Base-by-base conservation (phyloP, 2,888 invertebrate species). In the Allygus modestus region DNA sequence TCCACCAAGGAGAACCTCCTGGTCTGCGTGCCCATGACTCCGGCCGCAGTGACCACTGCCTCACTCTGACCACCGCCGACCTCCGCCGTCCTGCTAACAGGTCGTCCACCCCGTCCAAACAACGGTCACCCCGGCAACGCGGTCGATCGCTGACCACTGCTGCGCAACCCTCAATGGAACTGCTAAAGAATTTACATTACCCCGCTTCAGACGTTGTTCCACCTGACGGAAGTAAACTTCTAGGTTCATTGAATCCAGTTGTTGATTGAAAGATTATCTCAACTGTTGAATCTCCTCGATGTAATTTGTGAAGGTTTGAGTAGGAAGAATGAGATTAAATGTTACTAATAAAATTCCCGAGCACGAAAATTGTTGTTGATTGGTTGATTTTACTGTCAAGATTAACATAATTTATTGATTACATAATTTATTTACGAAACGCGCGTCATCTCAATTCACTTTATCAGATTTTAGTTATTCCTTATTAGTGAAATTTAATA, bases 1-100 rank as follows among this genome's bases (percentile, higher is more conserved):
- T 98, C 97, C 89, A 97, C 92, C 90, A 97, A 92, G 87, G 96
- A 94, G 86, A 90, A 69, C 11, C 86, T 82, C 54, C 86, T 84
- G 37, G 85, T 77, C 51, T 85, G 82, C 31, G 85, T 82, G 69
- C 82, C 84, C 85, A 84, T 85, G 37, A 12, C 77, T 43, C 58
- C 26, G 12, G 65, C 28, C 12, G 65, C 20, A n/a, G 7, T 77
- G 77, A 12, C 33, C 79, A 33, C 82, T 41, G 28, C 28, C 20
- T 11, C 23, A 23, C 41, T 65, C 65, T 71, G 51, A 15, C 33
- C 82, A 26, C 82, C 23, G 28, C 20, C 81, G 51, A 15, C 33
- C 82, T 15, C 82, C 23, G 28, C 20, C 81, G 61, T 26, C 69
- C 75, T 26, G 58, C 75, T 54, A 73, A 41, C 83, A 75, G 83